Evolutionary conservation across 2,888 invertebrate genomes (phyloP).

Genomic region (Tiphia femorata): DNA sequence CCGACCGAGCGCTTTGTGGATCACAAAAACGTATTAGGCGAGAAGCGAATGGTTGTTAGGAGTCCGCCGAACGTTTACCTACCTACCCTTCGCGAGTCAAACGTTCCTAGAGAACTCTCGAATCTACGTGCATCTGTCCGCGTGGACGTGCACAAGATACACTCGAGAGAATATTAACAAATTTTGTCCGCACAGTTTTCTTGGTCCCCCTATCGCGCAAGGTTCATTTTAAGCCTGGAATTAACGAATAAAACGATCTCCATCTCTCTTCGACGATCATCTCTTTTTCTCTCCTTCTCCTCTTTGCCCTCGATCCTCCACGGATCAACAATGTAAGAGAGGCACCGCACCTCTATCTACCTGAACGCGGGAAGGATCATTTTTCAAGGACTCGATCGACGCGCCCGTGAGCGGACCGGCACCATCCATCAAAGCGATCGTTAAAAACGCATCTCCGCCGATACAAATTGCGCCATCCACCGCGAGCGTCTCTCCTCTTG

Average conservation of each 20-base stretch:
- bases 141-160: not conserved
- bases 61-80: too few relatives aligned
- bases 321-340: too few relatives aligned
- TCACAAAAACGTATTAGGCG: conserved; percentile 65
- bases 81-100: too few relatives aligned
- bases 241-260: too few relatives aligned
- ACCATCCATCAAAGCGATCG: conserved; percentile 63
- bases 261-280: too few relatives aligned
- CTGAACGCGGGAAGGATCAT: conserved; percentile 49
- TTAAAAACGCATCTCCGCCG: conserved; percentile 61
- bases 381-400: conserved; percentile 61
- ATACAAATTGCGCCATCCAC: conserved; percentile 49
- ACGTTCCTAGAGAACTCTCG: too few relatives aligned
- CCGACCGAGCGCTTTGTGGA: conserved; percentile 60
- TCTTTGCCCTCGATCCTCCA: too few relatives aligned
- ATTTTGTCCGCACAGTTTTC: not conserved
- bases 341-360: not conserved
- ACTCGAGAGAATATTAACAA: not conserved
- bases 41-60: conserved; percentile 52
- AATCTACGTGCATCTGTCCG: conserved; percentile 33
- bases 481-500: conserved; percentile 27
- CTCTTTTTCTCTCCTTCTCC: too few relatives aligned
- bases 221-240: too few relatives aligned
- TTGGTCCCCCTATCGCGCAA: not conserved
- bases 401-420: conserved; percentile 43